Evolutionary conservation across 2,113 vertebrate genomes (phyloP).

Genomic region (Pelodiscus sinensis): DNA sequence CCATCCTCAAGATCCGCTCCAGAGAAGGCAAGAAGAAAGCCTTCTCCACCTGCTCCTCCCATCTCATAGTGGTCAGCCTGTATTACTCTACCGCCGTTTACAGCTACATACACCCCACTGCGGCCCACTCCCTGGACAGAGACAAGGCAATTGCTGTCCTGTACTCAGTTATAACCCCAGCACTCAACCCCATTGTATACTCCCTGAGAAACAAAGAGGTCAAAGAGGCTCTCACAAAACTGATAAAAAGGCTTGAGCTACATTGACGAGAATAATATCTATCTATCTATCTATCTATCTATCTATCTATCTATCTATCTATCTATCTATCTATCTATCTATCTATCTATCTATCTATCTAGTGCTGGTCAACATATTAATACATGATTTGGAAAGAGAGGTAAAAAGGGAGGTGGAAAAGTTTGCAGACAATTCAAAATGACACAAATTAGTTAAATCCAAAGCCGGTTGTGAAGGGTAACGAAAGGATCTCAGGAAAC

Average conservation of each 20-base stretch:
- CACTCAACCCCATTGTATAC: conserved; percentile 41
- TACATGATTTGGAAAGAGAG: too few species aligned
- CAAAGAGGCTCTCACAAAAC: not conserved
- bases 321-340: not conserved
- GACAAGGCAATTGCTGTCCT: conserved; percentile 39
- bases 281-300: not conserved
- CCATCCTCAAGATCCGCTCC: not conserved
- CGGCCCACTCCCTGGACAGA: not conserved
- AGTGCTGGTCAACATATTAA: too few species aligned
- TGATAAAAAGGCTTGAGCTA: not conserved
- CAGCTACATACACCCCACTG: conserved; percentile 18
- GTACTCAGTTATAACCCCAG: conserved; percentile 25
- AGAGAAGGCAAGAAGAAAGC: conserved; percentile 17
- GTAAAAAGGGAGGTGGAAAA: too few species aligned
- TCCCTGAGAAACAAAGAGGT: not conserved
- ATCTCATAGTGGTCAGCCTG: conserved; percentile 8
- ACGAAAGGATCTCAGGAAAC: too few species aligned
- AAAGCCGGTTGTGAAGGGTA: too few species aligned
- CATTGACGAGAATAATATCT: not conserved
- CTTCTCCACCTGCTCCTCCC: conserved; percentile 48
- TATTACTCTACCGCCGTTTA: conserved; percentile 32
- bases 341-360: not conserved
- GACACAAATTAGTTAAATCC: too few species aligned
- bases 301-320: not conserved
- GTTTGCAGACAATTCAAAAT: too few species aligned